Evolutionary conservation across 1,140 invertebrate genomes (phyloP), one percentile per base, ranked within the genome.

Genomic region (Drosophila lacteicornis): DNA sequence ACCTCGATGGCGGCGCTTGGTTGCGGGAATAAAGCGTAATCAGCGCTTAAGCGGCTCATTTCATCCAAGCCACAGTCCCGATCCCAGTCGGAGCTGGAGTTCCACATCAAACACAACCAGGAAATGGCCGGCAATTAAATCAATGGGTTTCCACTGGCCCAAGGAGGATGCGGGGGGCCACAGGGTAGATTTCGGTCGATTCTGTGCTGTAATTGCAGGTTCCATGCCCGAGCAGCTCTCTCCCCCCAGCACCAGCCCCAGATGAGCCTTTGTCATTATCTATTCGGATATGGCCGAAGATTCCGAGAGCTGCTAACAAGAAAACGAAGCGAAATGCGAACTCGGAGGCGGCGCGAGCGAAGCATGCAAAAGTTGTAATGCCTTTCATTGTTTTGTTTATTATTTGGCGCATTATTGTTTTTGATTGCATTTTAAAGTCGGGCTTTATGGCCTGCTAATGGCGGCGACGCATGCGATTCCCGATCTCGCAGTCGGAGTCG

Each of bases 81-180:
- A 59, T 71, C 27, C 33, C 43, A 76, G 53, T 51, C 67, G 27
- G 69, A 60, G 68, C 25, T 49, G 57, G 51, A 91, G 82, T 78
- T 91, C 75, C 83, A 87, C 74, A 91, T 91, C 71, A 87, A 91
- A 91, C 69, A 75, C 76, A 84, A 85, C 87, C 91, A 92, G 91
- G 91, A 92, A 92, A 92, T 92, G 91, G 80, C 77, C 65, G 40
- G 87, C 84, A 92, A 92, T 92, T 92, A 92, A 92, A 92, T 83
- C 91, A 92, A 92, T 92, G 87, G 67, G 55, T 74, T 75, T 75
- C 76, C 70, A 78, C 82, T 80, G 49, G 47, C n/a, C 22, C 9
- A 13, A 13, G 38, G 51, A 71, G 61, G 45, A 47, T 46, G 51
- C 6, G 45, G 38, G 43, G 57, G 40, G 79, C 33, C 71, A 65